Evolutionary conservation across 2,113 vertebrate species (phyloP).

Genomic region (Ovis aries): ARS-UI_Ramb_v3.0 NC_056056.1:98639501-98640000

Average conservation of each 20-base stretch:
- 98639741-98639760: background rate
- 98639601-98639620: background rate
- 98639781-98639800: background rate
- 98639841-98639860: background rate
- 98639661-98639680: background rate
- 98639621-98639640: background rate
- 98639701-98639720: background rate
- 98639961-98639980: background rate
- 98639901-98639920: background rate
- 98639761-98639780: background rate
- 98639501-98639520: background rate
- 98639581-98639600: background rate
- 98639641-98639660: background rate
- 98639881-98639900: background rate
- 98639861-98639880: background rate
- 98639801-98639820: background rate
- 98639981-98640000: background rate
- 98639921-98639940: background rate
- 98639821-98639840: background rate
- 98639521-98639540: background rate
- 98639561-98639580: background rate
- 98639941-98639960: background rate
- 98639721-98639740: background rate
- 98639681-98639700: background rate
- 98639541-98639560: background rate